Conservation (phyloP, 37 sponge, comb jelly and placozoan genomes). For the Agelas oroides region DNA sequence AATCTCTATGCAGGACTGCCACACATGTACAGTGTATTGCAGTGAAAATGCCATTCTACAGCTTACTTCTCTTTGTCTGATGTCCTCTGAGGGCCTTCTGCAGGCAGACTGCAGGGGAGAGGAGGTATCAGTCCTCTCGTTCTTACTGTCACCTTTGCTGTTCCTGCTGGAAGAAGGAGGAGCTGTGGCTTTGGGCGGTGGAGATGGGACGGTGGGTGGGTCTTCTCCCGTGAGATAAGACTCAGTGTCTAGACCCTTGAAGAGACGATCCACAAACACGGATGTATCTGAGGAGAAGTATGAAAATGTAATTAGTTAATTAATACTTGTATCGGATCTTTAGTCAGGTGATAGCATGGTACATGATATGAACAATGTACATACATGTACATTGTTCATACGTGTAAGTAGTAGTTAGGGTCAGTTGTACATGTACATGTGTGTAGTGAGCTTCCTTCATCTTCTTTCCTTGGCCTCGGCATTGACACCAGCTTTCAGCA, state of each 20-base stretch:
- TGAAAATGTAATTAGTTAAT: not conserved
- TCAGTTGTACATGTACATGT: too few species aligned
- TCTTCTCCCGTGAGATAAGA: conserved; percentile 65
- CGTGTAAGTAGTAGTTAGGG: too few species aligned
- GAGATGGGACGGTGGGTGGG: not conserved
- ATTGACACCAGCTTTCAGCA: too few species aligned
- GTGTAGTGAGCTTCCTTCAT: too few species aligned
- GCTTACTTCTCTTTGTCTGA: conserved; percentile 58
- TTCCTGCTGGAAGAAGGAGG: not conserved
- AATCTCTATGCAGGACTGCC: too few species aligned
- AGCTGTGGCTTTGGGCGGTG: not conserved
- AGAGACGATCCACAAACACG: conserved; percentile 77
- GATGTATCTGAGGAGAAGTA: conserved; percentile 77
- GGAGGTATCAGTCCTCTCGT: not conserved
- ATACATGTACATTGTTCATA: conserved; percentile 1
- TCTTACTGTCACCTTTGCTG: not conserved
- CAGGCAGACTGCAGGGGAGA: not conserved
- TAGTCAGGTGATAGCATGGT: too few species aligned
- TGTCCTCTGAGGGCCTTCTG: conserved; percentile 57
- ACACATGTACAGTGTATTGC: too few species aligned
- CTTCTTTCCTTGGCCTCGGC: too few species aligned
- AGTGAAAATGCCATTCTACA: too few species aligned
- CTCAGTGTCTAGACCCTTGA: conserved; percentile 63
- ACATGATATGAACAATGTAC: not conserved
- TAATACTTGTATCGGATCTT: too few species aligned